A percentile compares a stretch with the other conserved stretches of the same genome.
These are phyloP conservation scores for Chrysomallon squamiferum DNA, from an alignment of 1,140 invertebrate species.

Conservation along the genomic window DNA sequence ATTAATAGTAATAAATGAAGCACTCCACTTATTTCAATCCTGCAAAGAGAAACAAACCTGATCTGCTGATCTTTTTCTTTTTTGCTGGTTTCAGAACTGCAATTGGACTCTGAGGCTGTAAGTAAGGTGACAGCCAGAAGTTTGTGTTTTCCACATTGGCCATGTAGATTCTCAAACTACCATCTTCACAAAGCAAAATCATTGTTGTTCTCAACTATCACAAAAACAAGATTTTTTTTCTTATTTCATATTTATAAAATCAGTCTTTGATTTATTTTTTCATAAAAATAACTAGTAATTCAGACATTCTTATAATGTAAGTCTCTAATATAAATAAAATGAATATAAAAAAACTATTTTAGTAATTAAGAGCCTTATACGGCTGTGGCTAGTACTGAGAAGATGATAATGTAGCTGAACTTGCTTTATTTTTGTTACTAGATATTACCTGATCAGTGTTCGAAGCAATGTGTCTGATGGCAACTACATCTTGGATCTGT, in stretches of 20 bases:
- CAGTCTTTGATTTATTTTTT: too few relatives aligned
- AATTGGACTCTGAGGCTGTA: conserved; percentile 60
- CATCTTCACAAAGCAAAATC: conserved; percentile 94
- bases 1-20: too few relatives aligned
- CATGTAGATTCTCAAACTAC: conserved; percentile 84
- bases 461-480: conserved; percentile 80
- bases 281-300: too few relatives aligned
- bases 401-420: too few relatives aligned
- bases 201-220: conserved; percentile 84
- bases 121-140: conserved; percentile 65
- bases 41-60: conserved; percentile 42
- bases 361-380: too few relatives aligned
- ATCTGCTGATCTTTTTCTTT: conserved; percentile 62
- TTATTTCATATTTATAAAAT: too few relatives aligned
- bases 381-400: too few relatives aligned
- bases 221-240: not conserved
- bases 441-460: conserved; percentile 65
- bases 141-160: conserved; percentile 67
- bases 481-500: conserved; percentile 92
- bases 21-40: too few relatives aligned
- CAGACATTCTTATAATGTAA: too few relatives aligned
- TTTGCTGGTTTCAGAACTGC: conserved; percentile 58
- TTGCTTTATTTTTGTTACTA: too few relatives aligned
- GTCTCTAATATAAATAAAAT: too few relatives aligned
- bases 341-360: not conserved